Evolutionary conservation across 2,888 invertebrate genomes (phyloP).

Genomic region (Leptopilina myrica): DNA sequence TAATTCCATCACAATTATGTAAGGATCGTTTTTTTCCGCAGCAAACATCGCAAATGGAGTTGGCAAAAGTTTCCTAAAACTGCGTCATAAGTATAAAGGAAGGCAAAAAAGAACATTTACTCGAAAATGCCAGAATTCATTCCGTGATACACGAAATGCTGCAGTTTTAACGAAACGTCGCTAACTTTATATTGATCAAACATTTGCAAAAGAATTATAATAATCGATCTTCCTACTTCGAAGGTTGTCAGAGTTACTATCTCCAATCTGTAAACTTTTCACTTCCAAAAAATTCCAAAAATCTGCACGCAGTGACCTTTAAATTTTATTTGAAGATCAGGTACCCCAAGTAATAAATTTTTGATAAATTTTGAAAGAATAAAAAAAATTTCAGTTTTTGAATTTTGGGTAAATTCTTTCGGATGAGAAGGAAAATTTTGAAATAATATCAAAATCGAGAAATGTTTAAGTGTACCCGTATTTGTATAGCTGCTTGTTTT

Average conservation of each 20-base stretch:
- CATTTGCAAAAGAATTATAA: conserved; percentile 39
- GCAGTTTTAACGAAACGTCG: conserved; percentile 26
- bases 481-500: too few species aligned
- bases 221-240: conserved; percentile 14
- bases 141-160: conserved; percentile 29
- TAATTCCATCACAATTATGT: too few species aligned
- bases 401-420: too few species aligned
- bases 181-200: conserved; percentile 31
- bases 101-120: conserved; percentile 14
- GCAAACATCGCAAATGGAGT: too few species aligned
- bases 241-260: conserved; percentile 35
- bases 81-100: neutral
- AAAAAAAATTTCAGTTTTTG: neutral
- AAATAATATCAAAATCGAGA: too few species aligned
- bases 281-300: neutral
- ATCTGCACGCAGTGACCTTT: neutral
- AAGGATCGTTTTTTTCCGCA: too few species aligned
- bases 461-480: neutral
- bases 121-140: conserved; percentile 10
- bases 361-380: neutral
- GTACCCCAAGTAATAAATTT: neutral
- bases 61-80: conserved; percentile 14
- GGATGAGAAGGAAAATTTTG: too few species aligned
- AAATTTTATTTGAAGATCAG: neutral
- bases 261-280: neutral